Base-by-base conservation (phyloP, 2,888 invertebrate species). In the Trissolcus japonicus region DNA sequence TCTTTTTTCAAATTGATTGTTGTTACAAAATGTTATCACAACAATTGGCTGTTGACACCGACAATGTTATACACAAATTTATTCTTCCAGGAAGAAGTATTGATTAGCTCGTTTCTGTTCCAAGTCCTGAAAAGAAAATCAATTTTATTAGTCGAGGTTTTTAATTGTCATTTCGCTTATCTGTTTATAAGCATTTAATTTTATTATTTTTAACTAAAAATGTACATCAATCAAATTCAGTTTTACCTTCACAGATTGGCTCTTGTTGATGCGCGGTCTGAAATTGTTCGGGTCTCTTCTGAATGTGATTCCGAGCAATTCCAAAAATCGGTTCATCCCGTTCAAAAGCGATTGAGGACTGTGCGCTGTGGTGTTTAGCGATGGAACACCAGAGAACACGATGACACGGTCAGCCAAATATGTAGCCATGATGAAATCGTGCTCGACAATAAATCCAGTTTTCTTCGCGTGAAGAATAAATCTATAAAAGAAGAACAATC, bases 401-500 rank as follows among this genome's bases (percentile, higher is more conserved):
- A 99, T 98, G 2, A 99, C 99, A 51, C 99, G 93, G 89, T 99
- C 99, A 0, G 99, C 98, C 79, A 98, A 92, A 90, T 99, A 99
- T 0, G 99, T 99, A 14, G 99, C 99, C 99, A 99, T 99, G 81
- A 99, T 99, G 90, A 99, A 99, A 79, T 79, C 79, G 94, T 99
- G 99, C 93, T 99, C 99, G 1, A 99, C 99, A 14, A 99, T 95
- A 89, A 99, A 99, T 11, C 99, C 99, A 6, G 99, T 99, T 89
- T 99, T 98, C 91, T 99, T 99, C 0, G 99, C 98, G 86, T 99
- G 99, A 51, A 99, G 92, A 88, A 99, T 98, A 89, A 98, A 99
- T 85, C 94, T 94, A 89, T 21, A 89, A 87, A 66, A 13, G 0
- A 43, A 53, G 16, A 16, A 35, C 1, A 35, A 35, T 25, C 4